Percentiles rank a stretch among this genome's conserved stretches.
These are phyloP conservation scores for Platysternon megacephalum DNA, from an alignment of 2,113 vertebrate genomes.

Conservation along the genomic window DNA sequence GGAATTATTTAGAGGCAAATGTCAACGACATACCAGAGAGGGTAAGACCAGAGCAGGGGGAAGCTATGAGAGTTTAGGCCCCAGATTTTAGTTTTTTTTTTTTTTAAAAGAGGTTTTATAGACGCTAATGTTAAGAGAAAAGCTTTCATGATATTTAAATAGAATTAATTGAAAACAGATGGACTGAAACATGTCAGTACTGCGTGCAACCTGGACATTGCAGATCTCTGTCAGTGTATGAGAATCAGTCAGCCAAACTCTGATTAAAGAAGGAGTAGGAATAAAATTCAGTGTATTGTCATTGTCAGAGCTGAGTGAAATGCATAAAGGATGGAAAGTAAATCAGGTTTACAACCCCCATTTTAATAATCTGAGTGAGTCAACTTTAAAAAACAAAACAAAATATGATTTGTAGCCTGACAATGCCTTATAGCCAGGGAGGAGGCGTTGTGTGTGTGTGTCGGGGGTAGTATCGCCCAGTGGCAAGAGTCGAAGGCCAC, in stretches of 20 bases:
- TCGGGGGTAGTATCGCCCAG: neutral
- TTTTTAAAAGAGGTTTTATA: neutral
- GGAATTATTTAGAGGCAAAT: neutral
- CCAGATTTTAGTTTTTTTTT: neutral
- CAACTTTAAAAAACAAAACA: neutral
- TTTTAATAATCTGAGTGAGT: neutral
- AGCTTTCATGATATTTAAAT: neutral
- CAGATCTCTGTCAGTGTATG: rapidly evolving
- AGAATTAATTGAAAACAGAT: neutral
- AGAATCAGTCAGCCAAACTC: neutral
- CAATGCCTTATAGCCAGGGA: neutral
- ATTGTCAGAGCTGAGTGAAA: neutral
- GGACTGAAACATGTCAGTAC: neutral
- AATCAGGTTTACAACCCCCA: neutral
- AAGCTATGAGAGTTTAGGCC: rapidly evolving
- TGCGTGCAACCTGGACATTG: neutral
- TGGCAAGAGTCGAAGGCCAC: neutral
- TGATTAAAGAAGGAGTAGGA: neutral
- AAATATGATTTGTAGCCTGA: neutral
- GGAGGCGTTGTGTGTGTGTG: neutral
- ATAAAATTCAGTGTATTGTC: neutral
- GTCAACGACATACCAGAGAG: neutral
- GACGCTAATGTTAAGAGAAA: neutral
- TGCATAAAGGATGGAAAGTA: neutral
- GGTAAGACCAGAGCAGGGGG: neutral